These are phyloP conservation scores for Orchesellides sinensis DNA, from an alignment of 2,888 invertebrate species.

Conservation along the genomic window DNA sequence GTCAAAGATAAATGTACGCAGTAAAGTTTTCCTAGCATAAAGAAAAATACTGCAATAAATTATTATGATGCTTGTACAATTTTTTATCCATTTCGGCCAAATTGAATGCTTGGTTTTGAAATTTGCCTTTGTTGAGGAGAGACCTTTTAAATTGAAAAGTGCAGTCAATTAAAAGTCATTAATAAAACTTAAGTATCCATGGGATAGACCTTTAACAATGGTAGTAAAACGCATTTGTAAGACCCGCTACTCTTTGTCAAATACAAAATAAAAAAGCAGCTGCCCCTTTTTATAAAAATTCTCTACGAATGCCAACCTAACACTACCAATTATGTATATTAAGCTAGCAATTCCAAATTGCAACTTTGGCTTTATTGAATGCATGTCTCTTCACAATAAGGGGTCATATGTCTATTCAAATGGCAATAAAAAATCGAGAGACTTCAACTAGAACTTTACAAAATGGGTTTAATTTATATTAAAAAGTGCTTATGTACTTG, in stretches of 20 bases:
- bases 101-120: too few relatives aligned
- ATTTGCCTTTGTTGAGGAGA: not conserved
- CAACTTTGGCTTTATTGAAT: not conserved
- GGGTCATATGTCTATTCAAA: not conserved
- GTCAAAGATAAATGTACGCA: too few relatives aligned
- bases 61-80: too few relatives aligned
- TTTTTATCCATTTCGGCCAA: too few relatives aligned
- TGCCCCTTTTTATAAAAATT: not conserved
- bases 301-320: not conserved
- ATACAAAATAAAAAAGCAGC: not conserved
- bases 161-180: conserved; percentile 24
- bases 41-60: too few relatives aligned
- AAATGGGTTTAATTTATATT: too few relatives aligned
- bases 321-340: not conserved
- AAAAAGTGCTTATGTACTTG: too few relatives aligned
- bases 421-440: not conserved
- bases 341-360: not conserved
- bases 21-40: too few relatives aligned
- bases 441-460: not conserved
- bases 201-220: conserved; percentile 16
- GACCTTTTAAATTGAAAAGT: not conserved
- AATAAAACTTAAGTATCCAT: conserved; percentile 24
- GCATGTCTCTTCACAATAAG: not conserved
- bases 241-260: not conserved
- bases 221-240: not conserved